Evolutionary conservation across 2,888 invertebrate species (phyloP), one percentile per base, ranked within the genome.

Genomic region (Hybos culiciformis): DNA sequence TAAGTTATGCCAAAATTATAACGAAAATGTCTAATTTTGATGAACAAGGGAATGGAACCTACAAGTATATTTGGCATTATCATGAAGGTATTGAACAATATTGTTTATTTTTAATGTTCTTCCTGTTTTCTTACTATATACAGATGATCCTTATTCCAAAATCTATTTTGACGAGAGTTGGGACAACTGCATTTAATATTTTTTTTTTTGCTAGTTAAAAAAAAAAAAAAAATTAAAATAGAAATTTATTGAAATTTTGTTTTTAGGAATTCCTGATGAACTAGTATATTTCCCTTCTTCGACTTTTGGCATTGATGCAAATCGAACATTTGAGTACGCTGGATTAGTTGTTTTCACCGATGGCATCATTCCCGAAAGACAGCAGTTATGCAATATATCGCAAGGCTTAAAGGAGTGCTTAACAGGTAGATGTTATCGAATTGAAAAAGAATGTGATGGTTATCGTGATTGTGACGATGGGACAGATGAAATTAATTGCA

Each of bases 311-410:
- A 79, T 93, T 48, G 96, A 96, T 66, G 90, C 88, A 2, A 93
- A 94, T 63, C 73, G 88, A 46, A 96, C 94, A 0, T 93, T 96
- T 56, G 85, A 84, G 73, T 93, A 77, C 62, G 78, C 84, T 2
- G 93, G 93, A 0, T 66, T 96, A 41, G 70, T 93, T 3, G 87
- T 93, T 3, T 87, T 96, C 59, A 91, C 88, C 40, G 94, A 96
- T 67, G 86, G 91, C 37, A 70, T 77, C 32, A 72, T 90, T 37
- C 74, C 83, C 1, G 72, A 80, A 1, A 73, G 83, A 15, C 69
- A 70, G 6, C 75, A 74, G 18, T 69, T 62, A 42, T 91, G 91
- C 58, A 87, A 91, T 65, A 62, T 66, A 19, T 77, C 80, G 0
- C 68, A 72, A 23, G 91, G 90, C 1, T 75, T 72, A 46, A 77